These are phyloP conservation scores for Chiloscyllium plagiosum DNA, from an alignment of 2,113 vertebrate genomes.

Conservation along the genomic window DNA sequence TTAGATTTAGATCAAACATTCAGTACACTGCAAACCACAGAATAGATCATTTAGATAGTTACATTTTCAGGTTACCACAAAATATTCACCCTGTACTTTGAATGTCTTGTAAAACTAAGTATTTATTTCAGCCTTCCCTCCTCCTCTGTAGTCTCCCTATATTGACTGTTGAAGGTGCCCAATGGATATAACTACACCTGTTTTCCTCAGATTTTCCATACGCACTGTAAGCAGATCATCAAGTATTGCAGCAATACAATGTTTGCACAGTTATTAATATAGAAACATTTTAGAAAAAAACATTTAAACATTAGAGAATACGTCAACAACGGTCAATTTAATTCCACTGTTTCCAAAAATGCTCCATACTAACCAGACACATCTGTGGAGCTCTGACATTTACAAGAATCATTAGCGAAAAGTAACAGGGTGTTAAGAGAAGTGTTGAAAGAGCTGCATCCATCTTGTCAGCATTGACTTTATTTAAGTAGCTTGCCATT, in stretches of 20 bases:
- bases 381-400: background rate
- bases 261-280: background rate
- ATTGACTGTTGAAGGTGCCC: background rate
- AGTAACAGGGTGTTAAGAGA: background rate
- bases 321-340: background rate
- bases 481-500: background rate
- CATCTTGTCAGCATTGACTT: background rate
- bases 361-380: background rate
- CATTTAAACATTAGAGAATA: background rate
- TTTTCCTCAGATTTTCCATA: background rate
- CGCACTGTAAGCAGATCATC: background rate
- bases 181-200: background rate
- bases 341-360: background rate
- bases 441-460: conserved; percentile 9
- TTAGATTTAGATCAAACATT: background rate
- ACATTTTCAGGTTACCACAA: background rate
- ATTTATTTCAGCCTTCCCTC: background rate
- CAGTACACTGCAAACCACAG: background rate
- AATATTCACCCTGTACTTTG: background rate
- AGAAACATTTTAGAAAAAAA: background rate
- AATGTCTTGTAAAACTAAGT: background rate
- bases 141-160: background rate
- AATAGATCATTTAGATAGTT: background rate
- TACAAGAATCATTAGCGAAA: background rate
- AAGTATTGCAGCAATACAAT: background rate